Evolutionary conservation across 2,888 invertebrate species (phyloP).

Genomic region (Polietes domitor): DNA sequence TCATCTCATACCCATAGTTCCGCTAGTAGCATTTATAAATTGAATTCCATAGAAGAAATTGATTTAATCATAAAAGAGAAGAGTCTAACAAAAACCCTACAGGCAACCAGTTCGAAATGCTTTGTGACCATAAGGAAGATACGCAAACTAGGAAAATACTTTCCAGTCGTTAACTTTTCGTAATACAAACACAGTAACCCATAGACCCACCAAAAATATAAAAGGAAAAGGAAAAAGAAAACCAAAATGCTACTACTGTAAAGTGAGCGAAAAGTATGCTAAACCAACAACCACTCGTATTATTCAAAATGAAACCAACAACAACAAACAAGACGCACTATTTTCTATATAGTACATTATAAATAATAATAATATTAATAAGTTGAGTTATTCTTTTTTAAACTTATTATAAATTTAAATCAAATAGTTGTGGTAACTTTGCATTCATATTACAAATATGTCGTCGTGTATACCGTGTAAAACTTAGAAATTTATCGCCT

Average conservation of each 20-base stretch:
- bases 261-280: conserved; percentile 10
- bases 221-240: conserved; percentile 12
- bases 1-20: conserved; percentile 60
- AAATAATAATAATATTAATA: conserved; percentile 38
- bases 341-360: conserved; percentile 46
- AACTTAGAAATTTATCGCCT: conserved; percentile 72
- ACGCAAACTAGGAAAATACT: conserved; percentile 85
- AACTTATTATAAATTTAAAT: conserved; percentile 29
- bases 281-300: conserved; percentile 16
- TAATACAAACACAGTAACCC: conserved; percentile 68
- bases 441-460: conserved; percentile 60
- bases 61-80: conserved; percentile 79
- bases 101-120: conserved; percentile 79
- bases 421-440: conserved; percentile 56
- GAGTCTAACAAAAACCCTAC: conserved; percentile 79
- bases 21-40: conserved; percentile 75
- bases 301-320: conserved; percentile 13
- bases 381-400: conserved; percentile 42
- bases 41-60: conserved; percentile 79
- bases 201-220: conserved; percentile 16
- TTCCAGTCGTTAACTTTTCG: conserved; percentile 83
- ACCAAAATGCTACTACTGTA: conserved; percentile 5
- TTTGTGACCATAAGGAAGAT: conserved; percentile 82
- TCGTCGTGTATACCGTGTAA: conserved; percentile 60
- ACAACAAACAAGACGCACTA: conserved; percentile 18